A percentile compares a stretch with the other conserved stretches of the same genome.
These are phyloP conservation scores for Daboia siamensis DNA, from an alignment of 2,113 vertebrate species.

Conservation along the genomic window DNA sequence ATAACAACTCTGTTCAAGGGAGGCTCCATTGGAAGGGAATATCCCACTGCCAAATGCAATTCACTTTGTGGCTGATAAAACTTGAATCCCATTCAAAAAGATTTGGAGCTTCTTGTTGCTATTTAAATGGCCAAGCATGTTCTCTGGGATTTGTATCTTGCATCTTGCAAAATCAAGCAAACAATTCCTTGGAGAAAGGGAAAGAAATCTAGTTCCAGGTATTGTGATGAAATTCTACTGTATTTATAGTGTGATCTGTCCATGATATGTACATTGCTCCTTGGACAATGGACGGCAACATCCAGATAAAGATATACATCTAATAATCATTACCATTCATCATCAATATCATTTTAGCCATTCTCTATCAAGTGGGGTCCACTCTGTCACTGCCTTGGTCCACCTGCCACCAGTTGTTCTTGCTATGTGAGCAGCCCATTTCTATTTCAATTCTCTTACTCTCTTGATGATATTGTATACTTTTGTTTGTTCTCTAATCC, in stretches of 20 bases:
- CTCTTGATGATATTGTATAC: not conserved
- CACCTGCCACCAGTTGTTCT: not conserved
- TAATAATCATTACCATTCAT: not conserved
- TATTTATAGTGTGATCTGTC: not conserved
- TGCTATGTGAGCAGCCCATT: not conserved
- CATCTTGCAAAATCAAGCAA: not conserved
- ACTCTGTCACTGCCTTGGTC: not conserved
- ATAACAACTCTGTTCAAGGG: constrained; percentile 39
- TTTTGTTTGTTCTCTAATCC: not conserved
- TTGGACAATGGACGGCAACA: not conserved
- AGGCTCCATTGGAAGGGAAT: constrained; percentile 11
- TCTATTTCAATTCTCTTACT: not conserved
- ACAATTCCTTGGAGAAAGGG: not conserved
- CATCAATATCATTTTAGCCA: not conserved
- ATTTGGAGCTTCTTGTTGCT: not conserved
- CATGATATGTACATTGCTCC: not conserved
- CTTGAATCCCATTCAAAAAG: constrained; percentile 30
- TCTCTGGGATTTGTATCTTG: constrained; percentile 25
- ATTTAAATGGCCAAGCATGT: constrained; percentile 11
- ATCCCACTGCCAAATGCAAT: constrained; percentile 31
- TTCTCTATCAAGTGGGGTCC: not conserved
- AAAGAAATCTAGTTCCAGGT: not conserved
- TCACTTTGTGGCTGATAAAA: constrained; percentile 32
- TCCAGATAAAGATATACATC: not conserved
- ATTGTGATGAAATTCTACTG: not conserved